Percentiles rank a stretch among this genome's conserved stretches.
Conservation (phyloP, 2,113 vertebrate species). For the Urocitellus parryii region DNA sequence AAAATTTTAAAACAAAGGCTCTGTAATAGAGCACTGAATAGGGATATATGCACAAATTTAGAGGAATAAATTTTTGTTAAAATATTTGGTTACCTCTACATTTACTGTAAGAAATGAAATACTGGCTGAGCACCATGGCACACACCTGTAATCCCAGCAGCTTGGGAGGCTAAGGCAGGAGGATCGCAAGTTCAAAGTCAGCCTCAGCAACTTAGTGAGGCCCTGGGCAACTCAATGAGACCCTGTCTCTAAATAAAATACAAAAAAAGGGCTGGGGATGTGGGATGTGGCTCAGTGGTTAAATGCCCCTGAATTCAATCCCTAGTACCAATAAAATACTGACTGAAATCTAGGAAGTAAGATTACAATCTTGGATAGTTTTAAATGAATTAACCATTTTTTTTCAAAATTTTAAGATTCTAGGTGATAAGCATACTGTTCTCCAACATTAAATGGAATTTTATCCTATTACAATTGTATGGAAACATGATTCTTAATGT, state of each 20-base stretch:
- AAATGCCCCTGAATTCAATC: no score
- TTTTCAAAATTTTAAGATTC: slow-evolving; percentile 43
- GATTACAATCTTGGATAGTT: slow-evolving; percentile 12
- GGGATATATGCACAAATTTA: slow-evolving; percentile 10
- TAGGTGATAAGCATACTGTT: not conserved
- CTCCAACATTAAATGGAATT: slow-evolving; percentile 34
- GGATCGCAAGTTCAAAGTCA: no score
- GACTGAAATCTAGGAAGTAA: slow-evolving; percentile 17
- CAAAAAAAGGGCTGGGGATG: no score
- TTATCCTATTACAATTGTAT: slow-evolving; percentile 29
- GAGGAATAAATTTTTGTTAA: not conserved
- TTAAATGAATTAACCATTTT: slow-evolving; percentile 41
- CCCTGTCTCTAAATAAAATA: no score
- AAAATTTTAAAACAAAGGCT: slow-evolving; percentile 59
- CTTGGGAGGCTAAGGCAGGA: no score
- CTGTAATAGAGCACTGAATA: not conserved
- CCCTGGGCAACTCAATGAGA: no score
- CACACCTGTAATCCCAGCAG: no score
- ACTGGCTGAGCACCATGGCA: not conserved
- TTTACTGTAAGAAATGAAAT: slow-evolving; percentile 50
- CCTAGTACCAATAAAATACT: not conserved
- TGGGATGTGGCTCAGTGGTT: no score
- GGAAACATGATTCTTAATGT: slow-evolving; percentile 16
- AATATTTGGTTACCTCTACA: slow-evolving; percentile 27
- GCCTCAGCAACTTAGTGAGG: no score